These are phyloP conservation scores for Grapholita molesta DNA, from an alignment of 1,140 invertebrate species.

Conservation along the genomic window DNA sequence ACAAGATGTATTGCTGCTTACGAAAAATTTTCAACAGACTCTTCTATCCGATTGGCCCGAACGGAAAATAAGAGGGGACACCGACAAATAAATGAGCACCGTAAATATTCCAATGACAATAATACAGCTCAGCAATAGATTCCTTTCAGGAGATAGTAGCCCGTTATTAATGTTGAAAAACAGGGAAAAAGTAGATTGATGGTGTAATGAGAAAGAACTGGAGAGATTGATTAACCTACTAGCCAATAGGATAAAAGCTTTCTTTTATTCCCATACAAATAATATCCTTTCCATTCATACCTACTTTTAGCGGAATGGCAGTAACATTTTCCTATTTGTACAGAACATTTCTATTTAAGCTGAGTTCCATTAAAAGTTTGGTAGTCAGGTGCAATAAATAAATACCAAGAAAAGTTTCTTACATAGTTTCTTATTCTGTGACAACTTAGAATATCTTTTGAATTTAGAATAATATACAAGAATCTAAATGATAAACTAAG, in stretches of 20 bases:
- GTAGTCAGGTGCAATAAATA: conserved; percentile 1
- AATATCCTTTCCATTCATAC: conserved; percentile 10
- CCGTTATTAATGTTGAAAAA: conserved; percentile 73
- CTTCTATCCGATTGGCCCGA: conserved; percentile 72
- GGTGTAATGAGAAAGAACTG: conserved; percentile 41
- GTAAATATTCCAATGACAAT: conserved; percentile 77
- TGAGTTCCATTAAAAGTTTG: not conserved
- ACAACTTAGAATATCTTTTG: not conserved
- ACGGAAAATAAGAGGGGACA: conserved; percentile 76
- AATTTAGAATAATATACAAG: not conserved
- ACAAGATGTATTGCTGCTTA: conserved; percentile 75
- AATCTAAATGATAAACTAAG: not conserved
- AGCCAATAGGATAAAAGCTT: conserved; percentile 10
- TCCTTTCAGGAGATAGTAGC: conserved; percentile 61
- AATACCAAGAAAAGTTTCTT: not conserved
- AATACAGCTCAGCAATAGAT: conserved; percentile 77
- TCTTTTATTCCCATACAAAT: conserved; percentile 18
- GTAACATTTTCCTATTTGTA: conserved; percentile 1
- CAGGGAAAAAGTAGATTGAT: conserved; percentile 63
- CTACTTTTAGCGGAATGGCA: not conserved
- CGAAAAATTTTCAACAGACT: conserved; percentile 75
- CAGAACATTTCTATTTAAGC: not conserved
- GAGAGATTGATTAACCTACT: not conserved
- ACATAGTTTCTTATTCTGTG: not conserved
- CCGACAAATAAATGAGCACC: conserved; percentile 71